phyloP scores from a whole-genome alignment of 1,140 invertebrate genomes.

The Zaprionus camerounensis region DNA sequence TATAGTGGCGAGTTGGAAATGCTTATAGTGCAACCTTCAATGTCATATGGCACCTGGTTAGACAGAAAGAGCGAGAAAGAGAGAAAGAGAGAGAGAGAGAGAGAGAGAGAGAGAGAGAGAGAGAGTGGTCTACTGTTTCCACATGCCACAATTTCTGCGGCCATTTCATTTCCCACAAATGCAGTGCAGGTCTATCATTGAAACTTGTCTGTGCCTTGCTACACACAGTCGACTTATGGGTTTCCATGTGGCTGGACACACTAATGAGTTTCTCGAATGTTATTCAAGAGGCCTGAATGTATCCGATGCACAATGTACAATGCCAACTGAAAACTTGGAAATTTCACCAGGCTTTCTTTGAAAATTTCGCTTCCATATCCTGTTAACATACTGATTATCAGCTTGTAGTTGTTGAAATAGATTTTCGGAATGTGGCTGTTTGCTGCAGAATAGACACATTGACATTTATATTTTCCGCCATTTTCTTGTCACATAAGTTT shows the following conservation, averaged over 20 bases:
- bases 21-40: slow-evolving; percentile 43
- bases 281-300: background rate
- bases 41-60: slow-evolving; percentile 6
- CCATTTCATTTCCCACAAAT: slow-evolving; percentile 41
- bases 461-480: slow-evolving; percentile 21
- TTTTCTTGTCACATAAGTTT: slow-evolving; percentile 21
- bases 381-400: background rate
- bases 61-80: background rate
- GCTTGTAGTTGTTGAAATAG: slow-evolving; percentile 1
- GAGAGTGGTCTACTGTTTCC: slow-evolving; percentile 24
- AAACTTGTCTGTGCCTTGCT: background rate
- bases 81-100: background rate
- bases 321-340: background rate
- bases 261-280: slow-evolving; percentile 39
- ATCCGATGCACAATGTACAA: background rate
- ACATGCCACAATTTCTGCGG: slow-evolving; percentile 28
- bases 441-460: slow-evolving; percentile 13
- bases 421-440: slow-evolving; percentile 22
- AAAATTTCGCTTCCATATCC: background rate
- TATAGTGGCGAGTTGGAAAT: slow-evolving; percentile 3
- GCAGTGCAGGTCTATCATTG: slow-evolving; percentile 3
- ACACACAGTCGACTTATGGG: background rate
- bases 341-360: background rate
- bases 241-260: slow-evolving; percentile 26
- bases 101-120: background rate